Evolutionary conservation across 1,140 invertebrate species (phyloP).

Genomic region (Bombus fervidus): DNA sequence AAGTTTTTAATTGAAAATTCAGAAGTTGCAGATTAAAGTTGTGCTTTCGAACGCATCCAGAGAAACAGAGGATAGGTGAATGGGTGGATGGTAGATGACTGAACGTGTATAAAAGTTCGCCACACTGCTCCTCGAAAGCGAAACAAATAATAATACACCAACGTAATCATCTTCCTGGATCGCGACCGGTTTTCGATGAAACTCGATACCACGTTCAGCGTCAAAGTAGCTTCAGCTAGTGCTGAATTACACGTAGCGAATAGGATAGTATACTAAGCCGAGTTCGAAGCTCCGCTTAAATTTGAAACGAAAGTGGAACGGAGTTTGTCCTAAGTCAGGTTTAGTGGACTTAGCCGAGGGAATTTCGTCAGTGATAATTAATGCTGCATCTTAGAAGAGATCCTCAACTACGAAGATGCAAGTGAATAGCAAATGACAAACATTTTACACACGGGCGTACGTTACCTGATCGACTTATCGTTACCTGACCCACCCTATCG

Average conservation of each 20-base stretch:
- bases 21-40: slow-evolving; percentile 18
- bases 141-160: slow-evolving; percentile 28
- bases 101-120: background rate
- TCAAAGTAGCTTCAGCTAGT: slow-evolving; percentile 40
- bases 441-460: background rate
- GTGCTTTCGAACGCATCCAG: background rate
- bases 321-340: slow-evolving; percentile 55
- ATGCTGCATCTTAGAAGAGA: slow-evolving; percentile 12
- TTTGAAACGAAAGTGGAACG: slow-evolving; percentile 57
- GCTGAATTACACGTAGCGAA: slow-evolving; percentile 50
- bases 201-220: slow-evolving; percentile 42
- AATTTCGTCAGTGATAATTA: slow-evolving; percentile 61
- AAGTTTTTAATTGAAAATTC: slow-evolving; percentile 48
- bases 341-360: slow-evolving; percentile 54
- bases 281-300: slow-evolving; percentile 59
- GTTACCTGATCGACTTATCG: no score
- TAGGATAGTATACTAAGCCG: slow-evolving; percentile 36
- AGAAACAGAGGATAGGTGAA: background rate
- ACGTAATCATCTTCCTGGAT: slow-evolving; percentile 41
- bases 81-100: background rate
- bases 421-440: slow-evolving; percentile 13
- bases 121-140: background rate
- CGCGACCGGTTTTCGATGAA: background rate
- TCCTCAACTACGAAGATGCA: background rate
- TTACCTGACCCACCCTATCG: no score